Evolutionary conservation across 1,140 invertebrate genomes (phyloP).

Genomic region (Paramacrobiotus metropolitanus): DNA sequence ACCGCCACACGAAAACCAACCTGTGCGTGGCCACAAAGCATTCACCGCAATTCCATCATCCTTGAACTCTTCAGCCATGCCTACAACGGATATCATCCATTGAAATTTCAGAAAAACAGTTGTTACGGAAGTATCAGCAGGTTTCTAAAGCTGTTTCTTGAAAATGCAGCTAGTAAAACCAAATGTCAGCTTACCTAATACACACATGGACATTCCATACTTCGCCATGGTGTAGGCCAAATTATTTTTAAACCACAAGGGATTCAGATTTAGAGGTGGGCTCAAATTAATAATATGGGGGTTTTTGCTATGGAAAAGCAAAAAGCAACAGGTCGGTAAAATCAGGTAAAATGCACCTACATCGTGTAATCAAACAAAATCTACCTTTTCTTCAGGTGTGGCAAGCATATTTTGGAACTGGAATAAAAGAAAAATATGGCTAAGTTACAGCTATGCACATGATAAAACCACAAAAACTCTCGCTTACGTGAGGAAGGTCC

Average conservation of each 20-base stretch:
- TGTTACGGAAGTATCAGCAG: neutral
- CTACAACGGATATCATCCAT: slow-evolving; percentile 4
- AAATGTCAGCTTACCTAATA: slow-evolving; percentile 31
- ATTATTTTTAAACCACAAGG: slow-evolving; percentile 73
- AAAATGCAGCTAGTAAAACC: too few relatives aligned
- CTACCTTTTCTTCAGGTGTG: neutral
- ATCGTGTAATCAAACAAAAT: slow-evolving; percentile 8
- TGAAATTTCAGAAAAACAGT: neutral
- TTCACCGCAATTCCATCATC: slow-evolving; percentile 69
- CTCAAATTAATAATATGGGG: slow-evolving; percentile 88
- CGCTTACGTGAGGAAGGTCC: slow-evolving; percentile 68
- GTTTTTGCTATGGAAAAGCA: slow-evolving; percentile 43
- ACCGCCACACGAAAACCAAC: too few relatives aligned
- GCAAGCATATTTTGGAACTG: slow-evolving; percentile 1
- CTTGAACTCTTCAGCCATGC: slow-evolving; percentile 79
- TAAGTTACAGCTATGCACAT: neutral
- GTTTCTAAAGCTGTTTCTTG: too few relatives aligned
- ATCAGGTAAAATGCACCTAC: neutral
- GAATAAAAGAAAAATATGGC: slow-evolving; percentile 9
- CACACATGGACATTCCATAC: slow-evolving; percentile 98
- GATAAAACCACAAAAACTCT: neutral
- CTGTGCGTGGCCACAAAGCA: slow-evolving; percentile 83
- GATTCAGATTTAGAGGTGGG: slow-evolving; percentile 69
- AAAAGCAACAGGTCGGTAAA: neutral
- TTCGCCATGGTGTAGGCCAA: slow-evolving; percentile 89